Evolutionary conservation across 37 sponge, comb jelly and placozoan genomes (phyloP).

Genomic region (Chondrosia reniformis): DNA sequence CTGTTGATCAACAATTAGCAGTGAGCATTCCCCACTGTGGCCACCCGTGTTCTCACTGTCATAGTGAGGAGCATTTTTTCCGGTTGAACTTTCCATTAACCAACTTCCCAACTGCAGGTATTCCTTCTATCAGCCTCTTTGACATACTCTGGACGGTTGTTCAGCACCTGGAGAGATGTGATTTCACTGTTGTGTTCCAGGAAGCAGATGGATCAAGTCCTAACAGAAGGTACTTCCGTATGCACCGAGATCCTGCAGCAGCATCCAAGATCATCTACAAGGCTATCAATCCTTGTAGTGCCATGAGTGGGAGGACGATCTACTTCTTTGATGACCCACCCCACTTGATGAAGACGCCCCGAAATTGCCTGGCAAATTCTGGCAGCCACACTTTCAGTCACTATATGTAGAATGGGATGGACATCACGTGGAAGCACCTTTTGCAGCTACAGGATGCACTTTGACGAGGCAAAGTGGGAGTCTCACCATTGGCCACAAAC

Average conservation of each 20-base stretch:
- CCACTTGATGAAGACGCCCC: background rate
- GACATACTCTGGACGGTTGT: background rate
- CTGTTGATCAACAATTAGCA: background rate
- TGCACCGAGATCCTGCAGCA: slow-evolving; percentile 15
- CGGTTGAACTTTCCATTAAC: background rate
- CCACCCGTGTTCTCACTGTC: background rate
- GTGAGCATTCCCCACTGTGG: background rate
- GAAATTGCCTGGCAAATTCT: background rate
- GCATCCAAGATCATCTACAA: background rate
- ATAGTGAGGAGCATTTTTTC: background rate
- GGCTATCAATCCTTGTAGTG: background rate
- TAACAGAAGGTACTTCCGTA: slow-evolving; percentile 5
- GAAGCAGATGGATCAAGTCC: slow-evolving; percentile 6
- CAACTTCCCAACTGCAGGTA: background rate
- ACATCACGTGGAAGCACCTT: slow-evolving; percentile 1
- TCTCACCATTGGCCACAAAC: background rate
- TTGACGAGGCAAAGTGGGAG: background rate
- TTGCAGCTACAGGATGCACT: background rate
- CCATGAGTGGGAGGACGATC: background rate
- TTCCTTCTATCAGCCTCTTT: background rate
- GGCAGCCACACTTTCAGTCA: slow-evolving; percentile 2
- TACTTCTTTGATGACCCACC: background rate
- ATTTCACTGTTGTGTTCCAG: slow-evolving; percentile 14
- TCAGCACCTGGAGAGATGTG: background rate
- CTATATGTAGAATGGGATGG: background rate